Conservation (phyloP, 1,140 invertebrate genomes). For the Gryllus bimaculatus region DNA sequence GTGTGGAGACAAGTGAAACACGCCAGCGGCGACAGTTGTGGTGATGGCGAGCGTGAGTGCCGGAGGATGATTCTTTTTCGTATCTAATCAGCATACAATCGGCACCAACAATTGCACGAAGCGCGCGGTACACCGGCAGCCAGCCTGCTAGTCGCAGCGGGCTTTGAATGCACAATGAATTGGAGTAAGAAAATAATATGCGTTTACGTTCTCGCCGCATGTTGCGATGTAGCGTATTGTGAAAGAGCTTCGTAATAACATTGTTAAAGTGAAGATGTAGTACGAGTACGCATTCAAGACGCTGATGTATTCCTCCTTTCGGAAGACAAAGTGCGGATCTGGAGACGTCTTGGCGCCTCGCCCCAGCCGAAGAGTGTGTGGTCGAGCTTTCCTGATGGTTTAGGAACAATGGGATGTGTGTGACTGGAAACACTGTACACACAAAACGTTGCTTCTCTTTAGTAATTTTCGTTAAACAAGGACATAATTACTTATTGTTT, state of each 20-base stretch:
- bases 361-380: too few relatives aligned
- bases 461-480: too few relatives aligned
- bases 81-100: not conserved
- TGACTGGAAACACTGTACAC: too few relatives aligned
- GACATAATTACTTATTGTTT: too few relatives aligned
- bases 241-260: not conserved
- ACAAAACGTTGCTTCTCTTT: too few relatives aligned
- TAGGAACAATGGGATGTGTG: too few relatives aligned
- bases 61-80: not conserved
- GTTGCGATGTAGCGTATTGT: not conserved
- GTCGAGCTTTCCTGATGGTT: too few relatives aligned
- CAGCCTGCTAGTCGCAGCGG: not conserved
- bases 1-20: too few relatives aligned
- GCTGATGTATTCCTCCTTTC: not conserved
- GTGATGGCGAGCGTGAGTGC: too few relatives aligned
- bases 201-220: not conserved
- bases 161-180: not conserved
- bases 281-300: not conserved
- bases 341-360: too few relatives aligned
- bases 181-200: not conserved
- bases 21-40: too few relatives aligned
- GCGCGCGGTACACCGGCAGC: not conserved
- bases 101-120: not conserved
- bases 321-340: too few relatives aligned
- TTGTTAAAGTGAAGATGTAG: not conserved